These are phyloP conservation scores for Numenius phaeopus DNA, from an alignment of 2,797 vertebrate species.

Conservation along the genomic window DNA sequence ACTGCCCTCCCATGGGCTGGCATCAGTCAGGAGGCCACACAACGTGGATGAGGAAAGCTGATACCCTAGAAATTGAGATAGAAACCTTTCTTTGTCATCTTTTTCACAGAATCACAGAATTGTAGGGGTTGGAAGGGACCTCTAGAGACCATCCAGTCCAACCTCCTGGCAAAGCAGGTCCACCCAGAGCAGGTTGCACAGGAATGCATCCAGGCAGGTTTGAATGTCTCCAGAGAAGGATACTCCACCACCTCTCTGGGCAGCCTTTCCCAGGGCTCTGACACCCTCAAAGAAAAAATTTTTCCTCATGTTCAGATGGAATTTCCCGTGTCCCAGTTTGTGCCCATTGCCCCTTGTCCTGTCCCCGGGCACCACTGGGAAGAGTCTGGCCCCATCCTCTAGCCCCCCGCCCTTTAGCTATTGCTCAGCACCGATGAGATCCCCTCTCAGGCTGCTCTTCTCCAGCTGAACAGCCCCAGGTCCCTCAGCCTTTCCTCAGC, in stretches of 20 bases:
- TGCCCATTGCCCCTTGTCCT: too few relatives aligned
- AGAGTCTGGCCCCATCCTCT: too few relatives aligned
- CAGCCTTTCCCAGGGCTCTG: not conserved
- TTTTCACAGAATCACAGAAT: not conserved
- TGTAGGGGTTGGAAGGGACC: not conserved
- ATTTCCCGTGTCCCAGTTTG: too few relatives aligned
- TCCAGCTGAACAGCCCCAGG: too few relatives aligned
- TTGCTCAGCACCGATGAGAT: too few relatives aligned
- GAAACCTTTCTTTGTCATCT: not conserved
- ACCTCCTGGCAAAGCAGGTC: not conserved
- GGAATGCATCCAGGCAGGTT: not conserved
- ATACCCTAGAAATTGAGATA: not conserved
- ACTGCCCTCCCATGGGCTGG: not conserved
- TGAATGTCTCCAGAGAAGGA: not conserved
- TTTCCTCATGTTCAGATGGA: not conserved
- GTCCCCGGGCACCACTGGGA: too few relatives aligned
- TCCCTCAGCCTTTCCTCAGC: too few relatives aligned
- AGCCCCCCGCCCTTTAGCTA: too few relatives aligned
- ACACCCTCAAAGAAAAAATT: not conserved
- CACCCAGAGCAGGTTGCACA: not conserved
- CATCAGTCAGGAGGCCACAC: accelerated
- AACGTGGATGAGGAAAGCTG: not conserved
- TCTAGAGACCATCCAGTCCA: not conserved
- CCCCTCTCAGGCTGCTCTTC: too few relatives aligned
- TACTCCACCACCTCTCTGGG: not conserved